Percentiles rank a stretch among this genome's conserved stretches.
Conservation (phyloP, 2,797 vertebrate species). For the Sebastes minor region DNA sequence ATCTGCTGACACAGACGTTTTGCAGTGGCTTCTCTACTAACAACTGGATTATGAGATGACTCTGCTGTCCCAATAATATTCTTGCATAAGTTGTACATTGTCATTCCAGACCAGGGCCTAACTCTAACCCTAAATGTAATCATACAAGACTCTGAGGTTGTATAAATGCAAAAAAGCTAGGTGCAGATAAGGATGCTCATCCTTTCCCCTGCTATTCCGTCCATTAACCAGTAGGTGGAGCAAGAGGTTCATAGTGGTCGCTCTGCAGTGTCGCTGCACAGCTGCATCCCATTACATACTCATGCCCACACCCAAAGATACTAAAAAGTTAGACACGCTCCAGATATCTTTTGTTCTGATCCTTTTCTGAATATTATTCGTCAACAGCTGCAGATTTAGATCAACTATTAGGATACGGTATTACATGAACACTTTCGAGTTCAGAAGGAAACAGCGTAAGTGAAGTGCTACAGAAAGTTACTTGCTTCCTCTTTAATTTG, state of each 20-base stretch:
- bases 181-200: neutral
- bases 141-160: neutral
- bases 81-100: too few species aligned
- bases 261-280: slow-evolving; percentile 1
- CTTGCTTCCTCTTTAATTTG: slow-evolving; percentile 5
- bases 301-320: slow-evolving; percentile 28
- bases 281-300: slow-evolving; percentile 49
- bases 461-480: neutral
- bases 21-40: neutral
- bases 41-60: neutral
- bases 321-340: slow-evolving; percentile 19
- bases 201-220: slow-evolving; percentile 6
- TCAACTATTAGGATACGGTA: neutral
- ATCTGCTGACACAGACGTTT: neutral
- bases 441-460: neutral
- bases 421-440: neutral
- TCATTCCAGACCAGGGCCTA: neutral
- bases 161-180: neutral
- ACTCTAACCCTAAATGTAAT: neutral
- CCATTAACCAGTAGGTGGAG: slow-evolving; percentile 59
- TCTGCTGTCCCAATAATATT: neutral
- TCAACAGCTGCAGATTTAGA: neutral
- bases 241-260: slow-evolving; percentile 28
- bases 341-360: slow-evolving; percentile 25
- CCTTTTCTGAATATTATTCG: neutral